phyloP scores from a whole-genome alignment of 2,888 invertebrate species.

The Drosophila niveifrons region DNA sequence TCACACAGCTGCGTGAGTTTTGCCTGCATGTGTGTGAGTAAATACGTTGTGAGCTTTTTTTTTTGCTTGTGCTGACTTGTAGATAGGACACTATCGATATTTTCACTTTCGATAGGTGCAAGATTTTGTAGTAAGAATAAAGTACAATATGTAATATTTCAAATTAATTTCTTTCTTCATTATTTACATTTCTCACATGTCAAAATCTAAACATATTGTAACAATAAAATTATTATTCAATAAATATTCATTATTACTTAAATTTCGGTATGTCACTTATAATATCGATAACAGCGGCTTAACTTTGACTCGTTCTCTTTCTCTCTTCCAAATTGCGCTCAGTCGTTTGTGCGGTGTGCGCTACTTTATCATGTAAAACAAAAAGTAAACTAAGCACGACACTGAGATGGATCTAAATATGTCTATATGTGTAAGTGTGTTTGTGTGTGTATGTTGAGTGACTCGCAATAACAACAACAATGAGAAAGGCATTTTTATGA shows the following conservation, averaged over 20 bases:
- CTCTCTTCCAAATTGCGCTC: background rate
- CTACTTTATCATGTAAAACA: conserved; percentile 52
- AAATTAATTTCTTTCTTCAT: no score
- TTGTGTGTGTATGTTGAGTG: conserved; percentile 30
- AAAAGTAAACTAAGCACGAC: conserved; percentile 40
- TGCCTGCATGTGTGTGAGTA: background rate
- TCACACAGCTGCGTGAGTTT: conserved; percentile 4
- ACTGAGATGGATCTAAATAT: conserved; percentile 25
- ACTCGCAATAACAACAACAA: conserved; percentile 40
- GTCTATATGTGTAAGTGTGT: background rate
- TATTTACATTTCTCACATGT: no score
- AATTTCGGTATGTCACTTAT: no score
- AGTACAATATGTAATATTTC: no score
- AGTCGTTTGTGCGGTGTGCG: conserved; percentile 36
- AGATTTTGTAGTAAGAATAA: background rate
- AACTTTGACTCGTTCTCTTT: no score
- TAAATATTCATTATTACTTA: no score
- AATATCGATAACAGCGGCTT: no score
- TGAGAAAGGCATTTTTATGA: conserved; percentile 68
- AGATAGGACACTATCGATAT: conserved; percentile 1
- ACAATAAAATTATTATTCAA: no score
- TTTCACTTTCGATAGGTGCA: background rate
- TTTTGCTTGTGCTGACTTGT: background rate
- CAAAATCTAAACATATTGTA: no score
- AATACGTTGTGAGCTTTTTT: background rate